phyloP scores from a whole-genome alignment of 2,113 vertebrate species.

The Hydropotes inermis region DNA sequence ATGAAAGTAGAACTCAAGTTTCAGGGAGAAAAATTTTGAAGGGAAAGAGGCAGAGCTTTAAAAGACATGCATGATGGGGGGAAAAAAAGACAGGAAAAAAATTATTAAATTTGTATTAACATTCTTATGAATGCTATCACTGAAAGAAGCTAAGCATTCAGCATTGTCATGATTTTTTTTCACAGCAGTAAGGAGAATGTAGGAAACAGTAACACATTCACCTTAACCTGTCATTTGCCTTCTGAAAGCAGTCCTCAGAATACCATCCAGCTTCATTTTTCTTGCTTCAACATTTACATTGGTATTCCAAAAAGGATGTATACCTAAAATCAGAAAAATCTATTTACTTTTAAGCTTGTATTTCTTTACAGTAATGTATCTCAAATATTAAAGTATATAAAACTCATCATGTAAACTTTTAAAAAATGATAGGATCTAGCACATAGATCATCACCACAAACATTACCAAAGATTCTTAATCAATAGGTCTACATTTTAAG shows the following conservation, averaged over 20 bases:
- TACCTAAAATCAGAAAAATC: not conserved
- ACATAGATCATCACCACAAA: not conserved
- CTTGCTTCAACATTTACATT: not conserved
- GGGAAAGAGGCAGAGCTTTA: not conserved
- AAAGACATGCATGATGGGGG: not conserved
- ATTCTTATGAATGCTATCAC: not conserved
- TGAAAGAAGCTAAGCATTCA: slow-evolving; percentile 6
- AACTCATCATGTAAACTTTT: not conserved
- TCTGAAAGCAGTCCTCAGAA: not conserved
- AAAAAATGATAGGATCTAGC: not conserved
- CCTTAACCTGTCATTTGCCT: not conserved
- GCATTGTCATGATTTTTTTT: not conserved
- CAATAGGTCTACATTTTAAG: not conserved
- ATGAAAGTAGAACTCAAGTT: slow-evolving; percentile 18
- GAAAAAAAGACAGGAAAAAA: not conserved
- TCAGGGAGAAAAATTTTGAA: not conserved
- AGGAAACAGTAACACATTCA: not conserved
- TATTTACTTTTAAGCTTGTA: not conserved
- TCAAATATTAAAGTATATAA: not conserved
- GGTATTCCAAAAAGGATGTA: not conserved
- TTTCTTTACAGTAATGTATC: not conserved
- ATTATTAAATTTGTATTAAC: slow-evolving; percentile 17
- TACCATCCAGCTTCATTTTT: not conserved
- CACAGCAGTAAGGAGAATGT: not conserved
- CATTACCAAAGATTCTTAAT: not conserved